phyloP scores from a whole-genome alignment of 2,888 invertebrate genomes.

The Myopa testacea region DNA sequence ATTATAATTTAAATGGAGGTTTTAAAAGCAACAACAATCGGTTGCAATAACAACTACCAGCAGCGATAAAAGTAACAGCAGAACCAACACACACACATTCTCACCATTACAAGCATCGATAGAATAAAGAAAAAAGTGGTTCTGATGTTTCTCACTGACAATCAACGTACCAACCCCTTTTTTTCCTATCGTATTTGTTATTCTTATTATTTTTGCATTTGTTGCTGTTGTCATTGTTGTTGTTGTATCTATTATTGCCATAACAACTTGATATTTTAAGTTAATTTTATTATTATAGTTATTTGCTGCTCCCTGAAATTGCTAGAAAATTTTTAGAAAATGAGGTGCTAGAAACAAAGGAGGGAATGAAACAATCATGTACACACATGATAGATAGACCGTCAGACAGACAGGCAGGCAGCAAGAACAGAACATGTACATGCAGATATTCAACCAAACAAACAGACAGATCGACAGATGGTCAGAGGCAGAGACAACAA shows the following conservation, averaged over 20 bases:
- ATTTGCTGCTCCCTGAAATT: neutral
- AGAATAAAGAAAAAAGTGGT: too few species aligned
- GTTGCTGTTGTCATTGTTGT: neutral
- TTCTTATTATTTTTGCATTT: neutral
- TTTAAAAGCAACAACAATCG: neutral
- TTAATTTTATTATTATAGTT: neutral
- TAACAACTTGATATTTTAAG: neutral
- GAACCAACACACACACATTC: neutral
- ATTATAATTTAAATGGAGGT: slow-evolving; percentile 60
- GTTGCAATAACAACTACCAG: neutral
- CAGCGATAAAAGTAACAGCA: neutral
- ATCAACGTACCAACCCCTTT: slow-evolving; percentile 8
- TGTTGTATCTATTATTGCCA: neutral
- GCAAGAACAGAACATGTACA: too few species aligned
- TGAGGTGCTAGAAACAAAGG: neutral
- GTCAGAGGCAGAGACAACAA: neutral
- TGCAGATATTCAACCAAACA: too few species aligned
- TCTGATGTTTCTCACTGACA: neutral
- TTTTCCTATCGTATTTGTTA: slow-evolving; percentile 1
- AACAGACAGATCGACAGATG: neutral
- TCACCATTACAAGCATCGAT: too few species aligned
- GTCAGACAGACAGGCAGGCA: neutral
- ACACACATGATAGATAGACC: neutral
- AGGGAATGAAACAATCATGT: neutral
- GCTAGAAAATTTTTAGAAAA: neutral